phyloP scores from a whole-genome alignment of 2,113 vertebrate species.

The Paratilapia polleni region DNA sequence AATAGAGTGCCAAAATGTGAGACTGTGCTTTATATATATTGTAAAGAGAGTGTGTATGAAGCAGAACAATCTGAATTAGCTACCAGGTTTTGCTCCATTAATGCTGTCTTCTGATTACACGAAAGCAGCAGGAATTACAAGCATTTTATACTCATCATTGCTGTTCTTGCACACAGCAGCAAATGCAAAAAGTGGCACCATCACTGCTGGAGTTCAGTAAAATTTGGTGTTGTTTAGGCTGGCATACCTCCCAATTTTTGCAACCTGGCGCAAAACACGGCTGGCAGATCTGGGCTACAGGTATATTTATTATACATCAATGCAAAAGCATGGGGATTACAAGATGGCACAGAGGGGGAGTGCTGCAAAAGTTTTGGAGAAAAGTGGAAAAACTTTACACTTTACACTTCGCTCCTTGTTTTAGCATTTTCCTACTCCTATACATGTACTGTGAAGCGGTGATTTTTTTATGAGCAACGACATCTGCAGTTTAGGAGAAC shows the following conservation, averaged over 20 bases:
- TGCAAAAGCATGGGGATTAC: background rate
- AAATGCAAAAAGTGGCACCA: background rate
- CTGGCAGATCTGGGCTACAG: background rate
- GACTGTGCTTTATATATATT: background rate
- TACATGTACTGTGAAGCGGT: background rate
- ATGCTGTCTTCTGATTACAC: background rate
- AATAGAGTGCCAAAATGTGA: background rate
- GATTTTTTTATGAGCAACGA: background rate
- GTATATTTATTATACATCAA: background rate
- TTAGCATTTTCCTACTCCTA: background rate
- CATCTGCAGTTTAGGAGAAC: background rate
- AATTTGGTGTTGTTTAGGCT: background rate
- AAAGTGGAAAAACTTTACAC: background rate
- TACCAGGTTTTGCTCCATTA: background rate
- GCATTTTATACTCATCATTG: background rate
- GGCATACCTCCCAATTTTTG: background rate
- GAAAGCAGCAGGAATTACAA: background rate
- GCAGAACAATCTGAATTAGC: background rate
- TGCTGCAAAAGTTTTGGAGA: background rate
- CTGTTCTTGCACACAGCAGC: background rate
- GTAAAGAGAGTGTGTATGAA: background rate
- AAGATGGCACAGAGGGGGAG: background rate
- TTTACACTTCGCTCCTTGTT: background rate
- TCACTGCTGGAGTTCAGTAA: background rate
- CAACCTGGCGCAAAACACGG: fast-evolving